Conservation (phyloP, 2,113 vertebrate genomes). For the Epinephelus lanceolatus region DNA sequence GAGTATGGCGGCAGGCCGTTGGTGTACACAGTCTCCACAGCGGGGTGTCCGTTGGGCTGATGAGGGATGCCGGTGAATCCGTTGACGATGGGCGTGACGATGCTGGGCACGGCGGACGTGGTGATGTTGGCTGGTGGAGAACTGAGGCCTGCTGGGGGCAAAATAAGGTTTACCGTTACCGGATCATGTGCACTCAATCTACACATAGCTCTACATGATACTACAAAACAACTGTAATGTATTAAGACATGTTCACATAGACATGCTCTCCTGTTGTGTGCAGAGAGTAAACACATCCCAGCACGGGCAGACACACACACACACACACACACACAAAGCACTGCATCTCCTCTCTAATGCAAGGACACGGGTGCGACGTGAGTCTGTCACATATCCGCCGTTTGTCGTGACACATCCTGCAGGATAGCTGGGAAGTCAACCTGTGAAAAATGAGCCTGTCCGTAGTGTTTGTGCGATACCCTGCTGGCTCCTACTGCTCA, state of each 20-base stretch:
- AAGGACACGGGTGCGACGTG: conserved; percentile 74
- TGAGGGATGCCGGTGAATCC: conserved; percentile 95
- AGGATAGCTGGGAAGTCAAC: conserved; percentile 79
- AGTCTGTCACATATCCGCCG: conserved; percentile 77
- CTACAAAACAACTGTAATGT: conserved; percentile 14
- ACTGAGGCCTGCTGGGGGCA: conserved; percentile 88
- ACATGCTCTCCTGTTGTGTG: conserved; percentile 14
- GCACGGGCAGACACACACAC: neutral
- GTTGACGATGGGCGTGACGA: conserved; percentile 94
- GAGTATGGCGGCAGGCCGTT: conserved; percentile 96
- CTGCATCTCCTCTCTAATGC: conserved; percentile 70
- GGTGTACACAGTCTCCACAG: conserved; percentile 95
- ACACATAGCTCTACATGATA: neutral
- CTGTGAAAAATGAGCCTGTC: conserved; percentile 84
- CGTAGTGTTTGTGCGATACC: conserved; percentile 78
- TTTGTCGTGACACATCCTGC: conserved; percentile 77
- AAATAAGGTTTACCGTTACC: conserved; percentile 27
- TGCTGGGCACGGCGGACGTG: conserved; percentile 91
- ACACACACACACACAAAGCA: conserved; percentile 16
- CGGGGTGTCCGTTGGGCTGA: conserved; percentile 93
- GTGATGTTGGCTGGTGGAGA: conserved; percentile 94
- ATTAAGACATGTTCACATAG: conserved; percentile 11
- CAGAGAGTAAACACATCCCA: conserved; percentile 7
- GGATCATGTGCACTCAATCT: conserved; percentile 10
- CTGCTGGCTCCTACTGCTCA: conserved; percentile 79